Conservation (phyloP, 2,888 invertebrate species). For the Venusia cambrica region DNA sequence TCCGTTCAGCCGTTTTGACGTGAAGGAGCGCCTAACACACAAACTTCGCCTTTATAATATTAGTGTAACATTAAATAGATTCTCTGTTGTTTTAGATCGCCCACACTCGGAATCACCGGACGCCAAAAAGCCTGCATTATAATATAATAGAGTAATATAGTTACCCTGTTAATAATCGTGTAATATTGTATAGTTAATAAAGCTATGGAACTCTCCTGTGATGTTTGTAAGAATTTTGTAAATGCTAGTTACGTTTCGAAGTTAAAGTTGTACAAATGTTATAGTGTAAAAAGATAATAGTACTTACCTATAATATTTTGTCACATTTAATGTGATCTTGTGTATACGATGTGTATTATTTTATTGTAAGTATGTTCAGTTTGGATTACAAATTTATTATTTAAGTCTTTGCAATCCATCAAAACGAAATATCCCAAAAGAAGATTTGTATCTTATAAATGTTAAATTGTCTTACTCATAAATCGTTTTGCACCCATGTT, state of each 20-base stretch:
- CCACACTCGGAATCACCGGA: constrained; percentile 75
- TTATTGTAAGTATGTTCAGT: constrained; percentile 37
- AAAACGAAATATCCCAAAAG: no score
- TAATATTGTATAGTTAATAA: constrained; percentile 18
- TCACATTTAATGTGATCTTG: constrained; percentile 44
- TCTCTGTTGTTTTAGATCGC: constrained; percentile 61
- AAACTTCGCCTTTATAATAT: no score
- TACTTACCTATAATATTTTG: constrained; percentile 19
- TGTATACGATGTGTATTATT: constrained; percentile 34
- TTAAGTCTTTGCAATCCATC: no score
- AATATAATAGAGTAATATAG: constrained; percentile 49
- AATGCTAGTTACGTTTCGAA: constrained; percentile 36
- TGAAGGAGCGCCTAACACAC: no score
- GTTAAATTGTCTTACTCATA: no score
- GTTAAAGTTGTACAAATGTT: constrained; percentile 41
- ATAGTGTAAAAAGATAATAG: constrained; percentile 18
- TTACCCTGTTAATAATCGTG: constrained; percentile 22
- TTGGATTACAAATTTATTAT: constrained; percentile 14
- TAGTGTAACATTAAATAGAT: no score
- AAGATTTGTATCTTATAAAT: constrained; percentile 9
- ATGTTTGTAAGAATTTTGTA: constrained; percentile 67
- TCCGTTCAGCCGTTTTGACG: no score
- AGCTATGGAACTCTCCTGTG: constrained; percentile 80
- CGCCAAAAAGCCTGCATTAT: constrained; percentile 77
- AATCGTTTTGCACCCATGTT: no score